Evolutionary conservation across 1,140 invertebrate species (phyloP).

Genomic region (Leptoteleia sp.): DNA sequence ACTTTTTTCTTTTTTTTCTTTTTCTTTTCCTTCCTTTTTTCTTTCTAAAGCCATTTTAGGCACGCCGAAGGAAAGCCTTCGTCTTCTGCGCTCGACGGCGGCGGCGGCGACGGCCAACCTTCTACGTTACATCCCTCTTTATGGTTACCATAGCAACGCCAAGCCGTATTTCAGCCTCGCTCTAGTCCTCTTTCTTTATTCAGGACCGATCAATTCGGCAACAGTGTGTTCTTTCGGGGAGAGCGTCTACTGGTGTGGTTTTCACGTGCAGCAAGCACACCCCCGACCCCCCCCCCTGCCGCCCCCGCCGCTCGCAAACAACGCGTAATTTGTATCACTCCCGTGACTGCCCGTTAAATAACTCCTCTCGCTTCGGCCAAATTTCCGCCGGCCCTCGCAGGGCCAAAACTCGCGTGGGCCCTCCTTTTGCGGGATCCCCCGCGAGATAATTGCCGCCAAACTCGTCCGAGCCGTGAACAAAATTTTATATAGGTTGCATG

Average conservation of each 20-base stretch:
- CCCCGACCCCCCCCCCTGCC: not conserved
- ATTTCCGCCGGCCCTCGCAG: too few relatives aligned
- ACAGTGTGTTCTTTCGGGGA: slow-evolving; percentile 57
- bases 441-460: too few relatives aligned
- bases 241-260: slow-evolving; percentile 28
- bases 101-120: slow-evolving; percentile 14
- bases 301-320: not conserved
- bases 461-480: too few relatives aligned
- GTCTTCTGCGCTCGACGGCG: too few relatives aligned
- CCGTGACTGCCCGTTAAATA: too few relatives aligned
- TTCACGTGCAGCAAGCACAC: slow-evolving; percentile 29
- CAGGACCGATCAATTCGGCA: slow-evolving; percentile 66
- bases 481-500: too few relatives aligned
- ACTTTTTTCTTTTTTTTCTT: too few relatives aligned
- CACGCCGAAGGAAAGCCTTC: too few relatives aligned
- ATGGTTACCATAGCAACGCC: slow-evolving; percentile 63
- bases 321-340: slow-evolving; percentile 27
- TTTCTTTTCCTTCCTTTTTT: too few relatives aligned
- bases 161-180: slow-evolving; percentile 65
- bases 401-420: too few relatives aligned
- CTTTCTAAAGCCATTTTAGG: slow-evolving; percentile 2
- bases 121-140: slow-evolving; percentile 53
- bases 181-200: slow-evolving; percentile 63
- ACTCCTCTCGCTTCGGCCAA: too few relatives aligned
- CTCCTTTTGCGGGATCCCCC: too few relatives aligned